Conservation (phyloP, 1,140 invertebrate genomes). For the Trichonephila clavipes region DNA sequence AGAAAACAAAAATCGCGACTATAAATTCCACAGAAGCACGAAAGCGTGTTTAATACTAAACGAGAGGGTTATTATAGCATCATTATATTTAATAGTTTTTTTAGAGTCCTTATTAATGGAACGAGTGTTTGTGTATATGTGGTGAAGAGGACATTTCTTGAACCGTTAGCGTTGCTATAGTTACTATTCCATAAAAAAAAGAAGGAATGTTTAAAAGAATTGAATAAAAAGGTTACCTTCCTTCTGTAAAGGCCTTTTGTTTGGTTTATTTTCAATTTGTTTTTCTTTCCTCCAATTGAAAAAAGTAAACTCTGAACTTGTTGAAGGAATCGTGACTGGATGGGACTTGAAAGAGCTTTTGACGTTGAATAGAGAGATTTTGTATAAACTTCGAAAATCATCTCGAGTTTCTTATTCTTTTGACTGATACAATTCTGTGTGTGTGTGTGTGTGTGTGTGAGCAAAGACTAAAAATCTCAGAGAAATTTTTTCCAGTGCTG, state of each 20-base stretch:
- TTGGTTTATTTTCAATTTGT: not conserved
- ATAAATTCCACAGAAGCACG: not conserved
- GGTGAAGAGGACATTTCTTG: slow-evolving; percentile 1
- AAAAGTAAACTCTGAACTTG: not conserved
- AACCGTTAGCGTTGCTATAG: not conserved
- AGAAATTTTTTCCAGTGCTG: no score
- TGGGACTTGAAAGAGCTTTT: not conserved
- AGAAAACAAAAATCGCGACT: not conserved
- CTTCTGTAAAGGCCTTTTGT: not conserved
- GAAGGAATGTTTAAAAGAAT: not conserved
- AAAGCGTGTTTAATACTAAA: slow-evolving; percentile 5
- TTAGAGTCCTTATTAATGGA: slow-evolving; percentile 12
- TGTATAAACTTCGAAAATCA: not conserved
- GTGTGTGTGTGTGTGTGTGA: no score
- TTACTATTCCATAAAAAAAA: not conserved
- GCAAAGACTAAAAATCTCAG: no score
- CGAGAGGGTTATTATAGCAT: not conserved
- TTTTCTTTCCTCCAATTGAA: not conserved
- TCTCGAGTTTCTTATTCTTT: no score
- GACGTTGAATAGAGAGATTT: not conserved
- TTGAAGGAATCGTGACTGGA: slow-evolving; percentile 16
- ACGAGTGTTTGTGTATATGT: not conserved
- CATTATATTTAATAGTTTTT: slow-evolving; percentile 32
- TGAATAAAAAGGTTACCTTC: not conserved
- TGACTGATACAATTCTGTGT: no score